A percentile compares a stretch with the other conserved stretches of the same genome.
Evolutionary conservation across 2,797 vertebrate genomes (phyloP).

Genomic region (Orestias chungarensis): DNA sequence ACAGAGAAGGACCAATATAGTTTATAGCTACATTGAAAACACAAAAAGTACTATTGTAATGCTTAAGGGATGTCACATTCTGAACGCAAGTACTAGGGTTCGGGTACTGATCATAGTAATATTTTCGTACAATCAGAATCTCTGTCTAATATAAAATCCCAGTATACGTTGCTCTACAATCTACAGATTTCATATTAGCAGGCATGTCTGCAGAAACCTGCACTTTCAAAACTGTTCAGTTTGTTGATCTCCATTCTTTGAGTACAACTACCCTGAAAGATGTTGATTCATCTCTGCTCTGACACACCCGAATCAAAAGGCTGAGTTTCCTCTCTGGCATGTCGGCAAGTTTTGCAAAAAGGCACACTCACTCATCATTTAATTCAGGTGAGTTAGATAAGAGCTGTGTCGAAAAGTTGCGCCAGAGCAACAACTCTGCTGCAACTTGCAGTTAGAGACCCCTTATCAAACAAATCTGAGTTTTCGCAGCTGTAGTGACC

Average conservation of each 20-base stretch:
- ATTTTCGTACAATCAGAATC: neutral
- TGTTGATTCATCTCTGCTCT: neutral
- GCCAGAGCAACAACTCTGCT: too few relatives aligned
- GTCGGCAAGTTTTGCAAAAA: too few relatives aligned
- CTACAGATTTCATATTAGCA: neutral
- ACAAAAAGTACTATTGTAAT: slow-evolving; percentile 44
- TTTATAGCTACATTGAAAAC: slow-evolving; percentile 60
- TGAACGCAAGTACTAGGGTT: neutral
- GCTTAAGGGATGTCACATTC: neutral
- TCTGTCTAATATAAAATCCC: neutral
- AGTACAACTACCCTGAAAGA: neutral
- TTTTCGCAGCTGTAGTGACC: neutral
- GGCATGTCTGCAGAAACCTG: too few relatives aligned
- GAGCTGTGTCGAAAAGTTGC: too few relatives aligned
- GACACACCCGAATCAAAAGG: neutral
- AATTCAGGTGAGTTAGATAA: too few relatives aligned
- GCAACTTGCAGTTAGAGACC: too few relatives aligned
- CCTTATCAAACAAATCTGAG: neutral
- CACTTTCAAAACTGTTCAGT: neutral
- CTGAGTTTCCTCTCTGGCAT: too few relatives aligned
- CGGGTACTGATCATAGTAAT: neutral
- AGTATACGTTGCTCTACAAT: neutral
- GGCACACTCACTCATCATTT: too few relatives aligned
- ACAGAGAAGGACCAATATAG: slow-evolving; percentile 26
- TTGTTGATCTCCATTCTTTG: neutral